phyloP scores from a whole-genome alignment of 2,888 invertebrate species.

The Parnassius orleans region DNA sequence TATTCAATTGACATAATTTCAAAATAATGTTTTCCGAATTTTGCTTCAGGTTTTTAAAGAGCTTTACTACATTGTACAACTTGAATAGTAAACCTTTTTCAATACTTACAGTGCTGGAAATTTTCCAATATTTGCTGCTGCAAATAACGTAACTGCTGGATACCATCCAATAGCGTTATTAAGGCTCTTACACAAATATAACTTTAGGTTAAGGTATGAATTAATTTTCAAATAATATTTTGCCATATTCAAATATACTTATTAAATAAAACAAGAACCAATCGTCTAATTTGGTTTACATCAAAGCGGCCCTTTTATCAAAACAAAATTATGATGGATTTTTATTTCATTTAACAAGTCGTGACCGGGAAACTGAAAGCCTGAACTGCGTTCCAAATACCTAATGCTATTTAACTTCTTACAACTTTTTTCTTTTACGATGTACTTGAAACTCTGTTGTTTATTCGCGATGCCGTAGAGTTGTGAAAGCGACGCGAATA shows the following conservation, averaged over 20 bases:
- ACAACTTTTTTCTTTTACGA: slow-evolving; percentile 51
- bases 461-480: slow-evolving; percentile 36
- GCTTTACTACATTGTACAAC: background rate
- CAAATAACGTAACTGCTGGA: slow-evolving; percentile 22
- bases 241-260: background rate
- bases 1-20: background rate
- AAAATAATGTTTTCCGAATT: too few species aligned
- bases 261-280: background rate
- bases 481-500: slow-evolving; percentile 34
- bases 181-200: slow-evolving; percentile 13
- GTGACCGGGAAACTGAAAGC: slow-evolving; percentile 49
- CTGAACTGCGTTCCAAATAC: slow-evolving; percentile 51
- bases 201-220: background rate
- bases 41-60: too few species aligned
- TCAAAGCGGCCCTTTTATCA: slow-evolving; percentile 9
- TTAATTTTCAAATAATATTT: too few species aligned
- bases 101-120: slow-evolving; percentile 18
- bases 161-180: slow-evolving; percentile 17
- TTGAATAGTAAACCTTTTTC: slow-evolving; percentile 10
- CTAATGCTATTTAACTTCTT: slow-evolving; percentile 53
- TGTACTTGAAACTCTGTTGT: slow-evolving; percentile 46
- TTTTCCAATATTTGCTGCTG: slow-evolving; percentile 18
- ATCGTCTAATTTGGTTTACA: slow-evolving; percentile 3
- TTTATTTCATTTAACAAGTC: slow-evolving; percentile 60
- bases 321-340: slow-evolving; percentile 49